Evolutionary conservation across 2,113 vertebrate species (phyloP), one percentile per base, ranked within the genome.

Genomic region (Saguinus midas): DNA sequence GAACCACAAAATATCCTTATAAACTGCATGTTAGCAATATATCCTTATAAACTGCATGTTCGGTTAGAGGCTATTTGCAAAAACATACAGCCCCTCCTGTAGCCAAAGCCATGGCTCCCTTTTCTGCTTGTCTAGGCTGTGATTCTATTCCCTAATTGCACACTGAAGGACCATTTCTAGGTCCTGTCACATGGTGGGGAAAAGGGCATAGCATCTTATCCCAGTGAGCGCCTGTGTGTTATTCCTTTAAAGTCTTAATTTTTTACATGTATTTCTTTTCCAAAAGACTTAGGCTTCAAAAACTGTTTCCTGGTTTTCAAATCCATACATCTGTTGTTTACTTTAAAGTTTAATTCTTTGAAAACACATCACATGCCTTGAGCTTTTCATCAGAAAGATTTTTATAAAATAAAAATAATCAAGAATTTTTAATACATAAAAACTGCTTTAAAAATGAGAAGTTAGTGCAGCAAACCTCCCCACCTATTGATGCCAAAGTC

Each of bases 371-470:
- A 81, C 78, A 86, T 17, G 68, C 50, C 85, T 94, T 70, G 61
- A 88, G 55, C 43, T 94, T 89, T 45, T 87, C 64, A 27, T 40
- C 52, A 72, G 81, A 66, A 97, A 96, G 58, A 91, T 73, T 78
- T 58, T n/a, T 66, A 72, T 6, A n/a, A 57, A 52, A 82, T 66
- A 88, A 96, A 96, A 97, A 94, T 72, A 45, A 95, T 66, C 68
- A 75, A 95, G 76, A 92, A 81, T 55, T 84, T 58, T 52, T 82
- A 12, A 12, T 48, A 81, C 25, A 23, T 25, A 45, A 75, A 91
- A 93, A 32, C 35, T 11, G 35, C 48, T 95, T 86, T 45, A 72
- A 45, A 89, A 95, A 23, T 52, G 8, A 90, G 75, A 57, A 29
- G 5, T 70, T 9, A 72, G 68, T 9, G 17, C 1, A 79, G 48